These are phyloP conservation scores for Drosophila percnosoma DNA, from an alignment of 2,888 invertebrate genomes.

Conservation along the genomic window DNA sequence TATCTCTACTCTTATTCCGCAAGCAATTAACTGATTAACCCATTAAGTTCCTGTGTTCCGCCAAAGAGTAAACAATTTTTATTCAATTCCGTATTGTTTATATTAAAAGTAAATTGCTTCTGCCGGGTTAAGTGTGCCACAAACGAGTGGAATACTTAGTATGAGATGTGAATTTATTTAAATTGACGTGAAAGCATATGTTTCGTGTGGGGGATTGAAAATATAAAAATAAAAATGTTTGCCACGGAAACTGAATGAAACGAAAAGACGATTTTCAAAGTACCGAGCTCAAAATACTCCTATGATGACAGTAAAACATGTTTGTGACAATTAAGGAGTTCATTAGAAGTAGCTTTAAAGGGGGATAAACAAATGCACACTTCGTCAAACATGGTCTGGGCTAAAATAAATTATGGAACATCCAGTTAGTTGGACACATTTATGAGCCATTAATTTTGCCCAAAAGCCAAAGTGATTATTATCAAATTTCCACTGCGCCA, in stretches of 20 bases:
- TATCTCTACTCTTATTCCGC: not conserved
- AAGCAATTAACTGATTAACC: not conserved
- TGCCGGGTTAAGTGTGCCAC: conserved; percentile 1
- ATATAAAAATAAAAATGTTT: not conserved
- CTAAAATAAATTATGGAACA: not conserved
- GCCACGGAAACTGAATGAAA: not conserved
- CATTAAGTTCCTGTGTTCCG: not conserved
- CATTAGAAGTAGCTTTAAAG: not conserved
- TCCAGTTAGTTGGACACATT: conserved; percentile 22
- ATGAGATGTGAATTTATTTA: not conserved
- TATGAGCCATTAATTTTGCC: conserved; percentile 48
- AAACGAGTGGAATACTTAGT: not conserved
- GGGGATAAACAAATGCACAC: not conserved
- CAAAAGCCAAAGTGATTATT: conserved; percentile 35
- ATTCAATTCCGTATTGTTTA: conserved; percentile 3
- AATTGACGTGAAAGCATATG: not conserved
- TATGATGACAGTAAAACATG: not conserved
- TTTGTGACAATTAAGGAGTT: not conserved
- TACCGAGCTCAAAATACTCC: not conserved
- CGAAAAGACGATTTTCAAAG: not conserved
- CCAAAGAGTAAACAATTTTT: conserved; percentile 1
- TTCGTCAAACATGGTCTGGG: no score
- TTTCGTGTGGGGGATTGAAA: not conserved
- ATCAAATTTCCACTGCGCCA: conserved; percentile 41
- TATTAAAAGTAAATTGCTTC: conserved; percentile 4